Percentiles rank a stretch among this genome's conserved stretches.
Conservation (phyloP, 2,113 vertebrate genomes). For the Marcusenius ussheri region DNA sequence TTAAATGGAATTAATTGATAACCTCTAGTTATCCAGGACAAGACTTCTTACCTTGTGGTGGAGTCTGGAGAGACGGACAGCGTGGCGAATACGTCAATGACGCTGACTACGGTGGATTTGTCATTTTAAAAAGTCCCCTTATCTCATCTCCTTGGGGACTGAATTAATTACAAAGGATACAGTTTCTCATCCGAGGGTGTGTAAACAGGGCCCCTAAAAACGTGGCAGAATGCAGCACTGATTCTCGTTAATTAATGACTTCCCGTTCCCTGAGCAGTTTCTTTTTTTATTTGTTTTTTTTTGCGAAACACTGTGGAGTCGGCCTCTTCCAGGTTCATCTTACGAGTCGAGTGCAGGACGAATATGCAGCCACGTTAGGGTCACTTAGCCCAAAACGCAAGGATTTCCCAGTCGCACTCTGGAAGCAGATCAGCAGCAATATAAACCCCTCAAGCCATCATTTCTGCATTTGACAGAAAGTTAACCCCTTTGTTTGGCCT, state of each 20-base stretch:
- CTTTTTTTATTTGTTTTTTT: neutral
- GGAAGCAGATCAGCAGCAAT: neutral
- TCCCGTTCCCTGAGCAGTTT: neutral
- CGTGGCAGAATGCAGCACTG: neutral
- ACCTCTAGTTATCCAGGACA: neutral
- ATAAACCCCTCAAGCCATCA: neutral
- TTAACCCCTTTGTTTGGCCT: neutral
- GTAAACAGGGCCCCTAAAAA: neutral
- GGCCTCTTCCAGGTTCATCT: neutral
- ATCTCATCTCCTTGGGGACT: neutral
- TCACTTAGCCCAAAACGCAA: neutral
- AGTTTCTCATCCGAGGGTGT: slow-evolving; percentile 15
- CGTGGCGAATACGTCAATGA: neutral
- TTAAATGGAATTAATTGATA: neutral
- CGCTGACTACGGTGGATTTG: slow-evolving; percentile 7
- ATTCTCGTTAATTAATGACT: neutral
- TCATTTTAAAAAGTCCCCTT: slow-evolving; percentile 7
- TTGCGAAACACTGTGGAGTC: neutral
- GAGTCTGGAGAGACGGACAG: neutral
- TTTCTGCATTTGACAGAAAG: neutral
- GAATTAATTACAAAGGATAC: slow-evolving; percentile 19
- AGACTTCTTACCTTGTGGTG: slow-evolving; percentile 12
- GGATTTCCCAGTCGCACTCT: neutral
- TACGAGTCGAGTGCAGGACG: neutral
- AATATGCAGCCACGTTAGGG: neutral